A percentile compares a stretch with the other conserved stretches of the same genome.
Conservation (phyloP, 2,113 vertebrate genomes). For the Salvator merianae region DNA sequence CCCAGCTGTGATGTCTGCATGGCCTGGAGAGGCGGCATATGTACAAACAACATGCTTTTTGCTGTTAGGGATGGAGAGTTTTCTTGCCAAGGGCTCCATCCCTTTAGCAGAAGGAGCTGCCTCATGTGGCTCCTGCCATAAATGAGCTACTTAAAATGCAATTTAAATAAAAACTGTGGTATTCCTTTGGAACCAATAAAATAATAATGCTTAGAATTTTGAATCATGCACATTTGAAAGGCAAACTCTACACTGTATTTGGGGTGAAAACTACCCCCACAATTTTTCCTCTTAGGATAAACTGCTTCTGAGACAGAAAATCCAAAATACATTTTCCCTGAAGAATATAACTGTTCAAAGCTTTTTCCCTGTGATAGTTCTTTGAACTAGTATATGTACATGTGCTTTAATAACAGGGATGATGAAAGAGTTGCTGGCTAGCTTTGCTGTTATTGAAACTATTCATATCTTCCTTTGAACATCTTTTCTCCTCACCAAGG, state of each 20-base stretch:
- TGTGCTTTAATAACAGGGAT: constrained; percentile 17
- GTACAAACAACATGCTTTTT: too few relatives aligned
- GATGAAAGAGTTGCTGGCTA: not conserved
- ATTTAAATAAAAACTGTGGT: too few relatives aligned
- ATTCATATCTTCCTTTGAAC: constrained; percentile 31
- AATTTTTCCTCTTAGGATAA: not conserved
- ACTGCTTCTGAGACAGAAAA: not conserved
- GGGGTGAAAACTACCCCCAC: not conserved
- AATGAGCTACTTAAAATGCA: too few relatives aligned
- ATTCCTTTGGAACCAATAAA: too few relatives aligned
- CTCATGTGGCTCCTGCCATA: too few relatives aligned
- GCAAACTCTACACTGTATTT: not conserved
- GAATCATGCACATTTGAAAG: not conserved
- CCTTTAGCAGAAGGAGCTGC: too few relatives aligned
- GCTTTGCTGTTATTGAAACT: constrained; percentile 19
- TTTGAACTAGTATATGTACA: not conserved
- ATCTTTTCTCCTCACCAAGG: not conserved
- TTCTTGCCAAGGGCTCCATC: too few relatives aligned
- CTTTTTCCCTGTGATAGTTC: not conserved
- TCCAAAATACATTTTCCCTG: not conserved
- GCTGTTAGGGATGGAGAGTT: too few relatives aligned
- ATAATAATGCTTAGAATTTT: not conserved
- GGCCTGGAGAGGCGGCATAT: too few relatives aligned
- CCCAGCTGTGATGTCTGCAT: too few relatives aligned
- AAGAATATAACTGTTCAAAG: constrained; percentile 14